Base-by-base conservation (phyloP, 1,140 invertebrate species). In the Lethocerus indicus region DNA sequence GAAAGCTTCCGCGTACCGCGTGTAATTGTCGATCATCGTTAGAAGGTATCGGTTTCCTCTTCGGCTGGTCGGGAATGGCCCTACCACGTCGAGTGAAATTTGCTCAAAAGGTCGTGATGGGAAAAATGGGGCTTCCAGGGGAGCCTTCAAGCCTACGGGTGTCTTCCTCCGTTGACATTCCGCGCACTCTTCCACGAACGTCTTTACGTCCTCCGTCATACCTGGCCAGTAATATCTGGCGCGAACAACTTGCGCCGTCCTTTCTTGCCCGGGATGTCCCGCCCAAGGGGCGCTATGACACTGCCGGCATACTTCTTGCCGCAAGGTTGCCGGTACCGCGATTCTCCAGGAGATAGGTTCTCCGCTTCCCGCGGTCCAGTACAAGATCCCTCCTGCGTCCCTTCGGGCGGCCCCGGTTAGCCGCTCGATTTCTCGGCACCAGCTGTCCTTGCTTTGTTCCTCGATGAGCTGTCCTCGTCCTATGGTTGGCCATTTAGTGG, bases 141-240 rank as follows among this genome's bases (percentile, higher is more conserved):
- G 49, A 3, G 41, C 41, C 46, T 48, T 54, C 12, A 43, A 20
- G n/a, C 47, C 43, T 5, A 18, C n/a, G 13, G 53, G 48, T 25
- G 9, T 48, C 46, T 57, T 59, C 36, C 50, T 42, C 40, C 52
- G 16, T n/a, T 28, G 37, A 39, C 58, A 60, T 3, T 42, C 21
- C 29, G 32, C 29, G 29, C 57, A 59, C 20, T 20, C 37, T n/a
- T 49, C 32, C 9, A 51, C 27, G 28, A 52, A 59, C 3, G 28
- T 21, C 36, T 51, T 47, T 7, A 59, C 46, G 18, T 57, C 57
- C 12, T 28, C 29, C 13, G 23, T 39, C 53, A 59, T 53, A 14
- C 36, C 45, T 18, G 49, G 40, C 58, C 57, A 59, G 42, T 49
- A 56, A 47, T 53, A 56, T 25, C 21, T 24, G 29, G 13, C 35